Percentiles rank a stretch among this genome's conserved stretches.
phyloP scores from a whole-genome alignment of 2,888 invertebrate genomes.

The Drosophila monieri region DNA sequence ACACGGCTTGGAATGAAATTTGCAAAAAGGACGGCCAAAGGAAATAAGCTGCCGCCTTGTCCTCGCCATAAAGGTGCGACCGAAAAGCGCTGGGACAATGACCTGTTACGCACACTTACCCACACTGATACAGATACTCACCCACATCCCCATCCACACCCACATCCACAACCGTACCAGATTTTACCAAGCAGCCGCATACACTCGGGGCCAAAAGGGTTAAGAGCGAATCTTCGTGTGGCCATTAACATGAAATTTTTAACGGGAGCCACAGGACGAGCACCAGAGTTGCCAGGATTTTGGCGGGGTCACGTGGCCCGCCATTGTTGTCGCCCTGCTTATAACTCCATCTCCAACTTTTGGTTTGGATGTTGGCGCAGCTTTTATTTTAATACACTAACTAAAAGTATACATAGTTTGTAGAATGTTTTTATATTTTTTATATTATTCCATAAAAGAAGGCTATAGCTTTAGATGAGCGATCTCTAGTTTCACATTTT shows the following conservation, averaged over 20 bases:
- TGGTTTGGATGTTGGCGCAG: constrained; percentile 3
- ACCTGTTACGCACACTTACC: constrained; percentile 57
- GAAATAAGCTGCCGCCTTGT: constrained; percentile 65
- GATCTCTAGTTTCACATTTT: no score
- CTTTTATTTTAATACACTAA: constrained; percentile 4
- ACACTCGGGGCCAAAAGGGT: constrained; percentile 55
- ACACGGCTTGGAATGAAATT: constrained; percentile 68
- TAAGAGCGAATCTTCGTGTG: constrained; percentile 67
- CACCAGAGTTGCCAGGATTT: constrained; percentile 49
- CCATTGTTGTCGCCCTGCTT: constrained; percentile 38
- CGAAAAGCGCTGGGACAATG: constrained; percentile 68
- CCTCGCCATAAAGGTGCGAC: constrained; percentile 63
- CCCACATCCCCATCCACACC: constrained; percentile 13
- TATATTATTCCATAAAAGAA: no score
- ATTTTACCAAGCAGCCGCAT: constrained; percentile 14
- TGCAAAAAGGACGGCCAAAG: constrained; percentile 63
- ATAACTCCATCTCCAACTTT: constrained; percentile 6
- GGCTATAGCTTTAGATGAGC: no score
- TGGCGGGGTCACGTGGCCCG: constrained; percentile 55
- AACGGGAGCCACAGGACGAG: constrained; percentile 60
- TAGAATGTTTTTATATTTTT: no score
- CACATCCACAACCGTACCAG: constrained; percentile 17
- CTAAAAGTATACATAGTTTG: neutral
- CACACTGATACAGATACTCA: constrained; percentile 25
- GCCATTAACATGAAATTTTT: constrained; percentile 79